Evolutionary conservation across 2,888 invertebrate genomes (phyloP).

Genomic region (Steinernema carpocapsae): DNA sequence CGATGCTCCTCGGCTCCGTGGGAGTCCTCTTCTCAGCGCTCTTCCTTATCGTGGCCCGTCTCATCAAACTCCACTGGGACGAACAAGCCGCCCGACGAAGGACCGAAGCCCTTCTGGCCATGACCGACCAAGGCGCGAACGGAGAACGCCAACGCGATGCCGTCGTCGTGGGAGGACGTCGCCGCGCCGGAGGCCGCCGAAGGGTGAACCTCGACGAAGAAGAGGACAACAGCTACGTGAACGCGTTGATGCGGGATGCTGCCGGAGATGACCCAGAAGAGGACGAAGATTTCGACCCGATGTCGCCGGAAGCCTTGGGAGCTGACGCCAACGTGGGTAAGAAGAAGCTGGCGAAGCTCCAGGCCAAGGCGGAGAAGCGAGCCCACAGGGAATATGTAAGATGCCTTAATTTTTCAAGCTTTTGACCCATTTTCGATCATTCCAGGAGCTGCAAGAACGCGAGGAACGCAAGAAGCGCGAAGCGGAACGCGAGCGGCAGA

Average conservation of each 20-base stretch:
- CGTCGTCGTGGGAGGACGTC: constrained; percentile 54
- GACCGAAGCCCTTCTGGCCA: constrained; percentile 49
- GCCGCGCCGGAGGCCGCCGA: constrained; percentile 46
- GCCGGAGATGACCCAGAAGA: constrained; percentile 39
- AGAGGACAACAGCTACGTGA: constrained; percentile 48
- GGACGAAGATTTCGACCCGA: constrained; percentile 33
- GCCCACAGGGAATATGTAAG: constrained; percentile 61
- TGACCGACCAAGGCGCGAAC: constrained; percentile 47
- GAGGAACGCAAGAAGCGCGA: constrained; percentile 64
- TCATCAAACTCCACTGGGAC: constrained; percentile 47
- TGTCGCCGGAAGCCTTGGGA: constrained; percentile 5
- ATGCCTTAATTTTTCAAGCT: background rate
- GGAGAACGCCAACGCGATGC: background rate
- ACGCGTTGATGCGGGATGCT: constrained; percentile 48
- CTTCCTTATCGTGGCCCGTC: constrained; percentile 12
- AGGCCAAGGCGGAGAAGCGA: constrained; percentile 66
- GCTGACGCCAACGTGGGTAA: constrained; percentile 61
- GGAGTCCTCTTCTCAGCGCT: background rate
- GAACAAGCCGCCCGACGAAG: constrained; percentile 41
- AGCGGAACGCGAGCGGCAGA: constrained; percentile 56
- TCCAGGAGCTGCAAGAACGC: constrained; percentile 61
- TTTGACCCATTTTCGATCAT: background rate
- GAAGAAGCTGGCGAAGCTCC: constrained; percentile 67
- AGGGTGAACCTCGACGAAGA: constrained; percentile 51
- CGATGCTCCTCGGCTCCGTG: constrained; percentile 4